Evolutionary conservation across 2,113 vertebrate genomes (phyloP), one percentile per base, ranked within the genome.

Genomic region (Macaca mulatta): DNA sequence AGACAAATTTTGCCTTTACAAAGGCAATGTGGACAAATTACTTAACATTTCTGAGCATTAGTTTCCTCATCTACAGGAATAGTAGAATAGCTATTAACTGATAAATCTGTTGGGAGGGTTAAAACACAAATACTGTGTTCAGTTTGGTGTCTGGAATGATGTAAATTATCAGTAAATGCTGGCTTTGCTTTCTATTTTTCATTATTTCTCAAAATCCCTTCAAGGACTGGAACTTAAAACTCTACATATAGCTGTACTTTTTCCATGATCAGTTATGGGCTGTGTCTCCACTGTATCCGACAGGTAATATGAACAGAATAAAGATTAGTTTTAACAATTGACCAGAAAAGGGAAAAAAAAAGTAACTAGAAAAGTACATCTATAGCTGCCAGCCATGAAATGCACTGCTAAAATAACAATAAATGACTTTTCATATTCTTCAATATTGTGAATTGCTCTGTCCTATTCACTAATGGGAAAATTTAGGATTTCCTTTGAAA

Each of bases 131-230:
- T 79, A 55, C 20, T 55, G 0, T 75, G 50, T 91, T 91, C 82
- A 89, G 70, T 45, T 77, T 80, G 40, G 55, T n/a, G 16, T 48
- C 74, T 91, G n/a, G 35, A 93, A 43, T 27, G 64, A 0, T 16
- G 57, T 22, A 83, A 40, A 82, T 74, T 61, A 35, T 57, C 81
- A 93, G 32, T 57, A 74, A 92, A 96, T 55, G 40, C 16, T 75
- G 25, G 32, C 61, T 52, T 23, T 93, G 38, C 0, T 59, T 52
- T 35, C 67, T 93, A n/a, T 45, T 93, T 57, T 95, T 83, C 32
- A 82, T 38, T 81, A 57, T 91, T 93, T 93, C n/a, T 89, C 83
- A 83, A 93, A 82, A 93, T 80, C 27, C 77, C 30, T 82, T 94
- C n/a, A 77, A 85, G 32, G 12, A 32, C 40, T 40, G 86, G 59